Base-by-base conservation (phyloP, 2,797 vertebrate genomes). In the Todus mexicanus region DNA sequence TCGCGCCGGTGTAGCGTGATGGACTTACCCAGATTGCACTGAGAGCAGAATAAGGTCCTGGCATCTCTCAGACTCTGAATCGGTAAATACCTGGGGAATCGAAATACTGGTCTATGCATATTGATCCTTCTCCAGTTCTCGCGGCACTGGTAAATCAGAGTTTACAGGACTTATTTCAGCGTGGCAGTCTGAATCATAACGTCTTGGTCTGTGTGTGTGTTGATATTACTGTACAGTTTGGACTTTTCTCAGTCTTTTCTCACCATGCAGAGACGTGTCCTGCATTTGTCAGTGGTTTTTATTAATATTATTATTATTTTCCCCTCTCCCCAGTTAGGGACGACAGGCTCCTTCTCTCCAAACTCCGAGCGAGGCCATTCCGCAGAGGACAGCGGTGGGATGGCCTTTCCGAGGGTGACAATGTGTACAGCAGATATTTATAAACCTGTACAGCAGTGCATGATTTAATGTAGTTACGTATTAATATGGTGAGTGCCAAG, bases 401-500 rank as follows among this genome's bases (percentile, higher is more conserved):
- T 35, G 64, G 83, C 35, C 90, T 42, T 84, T 43, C 42, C 23
- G 45, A 45, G 92, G 69, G 94, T 71, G 73, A 43, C 61, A 31
- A 38, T 15, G 15, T 50, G 6, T 26, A 31, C 90, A 85, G 78
- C 78, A 61, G 65, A 22, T 83, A 60, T 65, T 89, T 80, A 40
- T 93, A 61, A 21, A 85, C 15, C 90, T 85, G 64, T 84, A 78
- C 78, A 25, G 37, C 90, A 77, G 43, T 83, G 95, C 95, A 92
- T 85, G 94, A 53, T 48, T 83, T 63, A 12, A 43, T 87, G 81
- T 92, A 43, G 71, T 71, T 85, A 26, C 87, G 51, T 90, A 57
- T 81, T 76, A 40, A 26, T n/a, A 4, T 29, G 89, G 63, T 66
- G 92, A 86, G 91, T 92, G 94, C 95, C 93, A 91, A 81, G 94